phyloP scores from a whole-genome alignment of 2,888 invertebrate genomes.

The Ornithoptera priamus region DNA sequence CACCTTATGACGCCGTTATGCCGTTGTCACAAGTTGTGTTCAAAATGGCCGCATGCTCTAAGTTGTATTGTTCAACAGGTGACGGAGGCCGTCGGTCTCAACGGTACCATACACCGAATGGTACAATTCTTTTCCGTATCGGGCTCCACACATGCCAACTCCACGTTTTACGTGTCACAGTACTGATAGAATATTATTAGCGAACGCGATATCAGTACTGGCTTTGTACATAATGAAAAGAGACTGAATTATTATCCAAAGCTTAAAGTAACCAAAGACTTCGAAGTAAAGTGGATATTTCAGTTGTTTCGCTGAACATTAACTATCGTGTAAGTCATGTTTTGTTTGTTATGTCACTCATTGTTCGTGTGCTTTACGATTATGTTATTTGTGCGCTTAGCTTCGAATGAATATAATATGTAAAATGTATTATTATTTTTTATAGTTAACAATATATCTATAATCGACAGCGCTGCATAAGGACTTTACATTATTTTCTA shows the following conservation, averaged over 20 bases:
- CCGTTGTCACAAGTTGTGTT: constrained; percentile 31
- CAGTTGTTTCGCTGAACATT: constrained; percentile 71
- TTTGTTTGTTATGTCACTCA: constrained; percentile 79
- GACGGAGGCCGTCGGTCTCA: constrained; percentile 81
- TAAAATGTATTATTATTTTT: constrained; percentile 26
- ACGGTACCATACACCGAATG: constrained; percentile 82
- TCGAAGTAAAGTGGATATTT: constrained; percentile 64
- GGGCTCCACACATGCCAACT: constrained; percentile 81
- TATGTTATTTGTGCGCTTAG: constrained; percentile 68
- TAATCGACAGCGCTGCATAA: constrained; percentile 3
- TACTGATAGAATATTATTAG: constrained; percentile 68
- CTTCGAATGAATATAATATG: constrained; percentile 56
- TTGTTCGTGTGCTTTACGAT: constrained; percentile 77
- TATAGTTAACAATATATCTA: constrained; percentile 18
- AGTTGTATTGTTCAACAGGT: constrained; percentile 81
- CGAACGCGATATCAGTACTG: constrained; percentile 51
- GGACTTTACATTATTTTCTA: background rate
- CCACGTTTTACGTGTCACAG: constrained; percentile 83
- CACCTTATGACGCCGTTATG: constrained; percentile 40
- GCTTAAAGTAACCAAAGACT: constrained; percentile 70
- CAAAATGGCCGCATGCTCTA: constrained; percentile 67
- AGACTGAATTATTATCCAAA: constrained; percentile 77
- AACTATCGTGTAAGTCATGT: constrained; percentile 77
- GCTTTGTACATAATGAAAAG: constrained; percentile 74
- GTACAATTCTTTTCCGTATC: constrained; percentile 82